Conservation (phyloP, 1,140 invertebrate species). For the Listronotus bonariensis region DNA sequence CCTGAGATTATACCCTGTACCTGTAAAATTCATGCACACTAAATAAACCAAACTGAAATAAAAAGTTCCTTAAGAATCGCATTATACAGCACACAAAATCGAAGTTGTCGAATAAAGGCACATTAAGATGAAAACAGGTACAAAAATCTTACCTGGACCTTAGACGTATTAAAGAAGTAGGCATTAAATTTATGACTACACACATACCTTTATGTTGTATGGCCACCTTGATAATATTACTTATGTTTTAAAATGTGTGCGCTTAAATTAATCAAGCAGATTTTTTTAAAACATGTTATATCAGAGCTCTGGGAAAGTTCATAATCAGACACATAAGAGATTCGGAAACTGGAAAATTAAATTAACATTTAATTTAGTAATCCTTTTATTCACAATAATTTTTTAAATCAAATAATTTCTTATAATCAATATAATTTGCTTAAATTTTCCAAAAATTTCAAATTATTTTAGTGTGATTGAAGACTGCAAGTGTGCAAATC, state of each 20-base stretch:
- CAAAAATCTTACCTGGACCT: conserved; percentile 34
- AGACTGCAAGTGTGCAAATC: no score
- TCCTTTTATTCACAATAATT: no score
- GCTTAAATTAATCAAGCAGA: neutral
- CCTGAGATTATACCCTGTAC: no score
- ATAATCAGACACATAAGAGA: no score
- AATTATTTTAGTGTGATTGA: no score
- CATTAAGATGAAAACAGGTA: conserved; percentile 37
- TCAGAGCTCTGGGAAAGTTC: no score
- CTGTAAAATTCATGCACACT: conserved; percentile 12
- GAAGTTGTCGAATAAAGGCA: conserved; percentile 31
- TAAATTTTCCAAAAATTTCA: no score
- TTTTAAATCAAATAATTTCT: no score
- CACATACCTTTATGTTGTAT: conserved; percentile 29
- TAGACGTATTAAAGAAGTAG: conserved; percentile 22
- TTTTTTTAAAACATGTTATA: no score
- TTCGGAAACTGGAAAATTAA: no score
- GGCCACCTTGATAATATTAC: conserved; percentile 25
- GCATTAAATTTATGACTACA: conserved; percentile 29
- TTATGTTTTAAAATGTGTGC: conserved; percentile 2
- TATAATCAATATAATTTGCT: no score
- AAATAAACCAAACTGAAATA: conserved; percentile 22
- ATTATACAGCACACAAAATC: conserved; percentile 20
- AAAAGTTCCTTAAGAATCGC: conserved; percentile 26
- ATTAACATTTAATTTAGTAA: no score